Percentiles rank a stretch among this genome's conserved stretches.
phyloP scores from a whole-genome alignment of 1,140 invertebrate species.

The Myzus persicae region DNA sequence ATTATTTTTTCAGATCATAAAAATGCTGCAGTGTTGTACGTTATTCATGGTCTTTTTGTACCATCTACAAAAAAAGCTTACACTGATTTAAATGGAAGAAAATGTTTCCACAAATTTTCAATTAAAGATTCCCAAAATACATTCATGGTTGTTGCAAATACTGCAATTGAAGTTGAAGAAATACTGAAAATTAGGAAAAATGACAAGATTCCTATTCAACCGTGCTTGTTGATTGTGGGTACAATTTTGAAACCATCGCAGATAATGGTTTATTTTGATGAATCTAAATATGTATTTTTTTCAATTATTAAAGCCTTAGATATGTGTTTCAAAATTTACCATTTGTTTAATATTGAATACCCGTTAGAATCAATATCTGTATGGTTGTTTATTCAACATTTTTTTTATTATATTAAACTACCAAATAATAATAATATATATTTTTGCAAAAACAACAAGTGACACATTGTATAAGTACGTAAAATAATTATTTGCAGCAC shows the following conservation, averaged over 20 bases:
- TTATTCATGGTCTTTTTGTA: neutral
- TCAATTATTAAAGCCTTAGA: neutral
- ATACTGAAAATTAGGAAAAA: neutral
- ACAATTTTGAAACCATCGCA: neutral
- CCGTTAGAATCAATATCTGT: neutral
- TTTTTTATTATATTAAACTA: neutral
- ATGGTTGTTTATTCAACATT: neutral
- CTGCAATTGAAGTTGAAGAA: neutral
- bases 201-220: neutral
- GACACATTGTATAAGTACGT: too few species aligned
- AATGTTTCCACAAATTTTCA: neutral
- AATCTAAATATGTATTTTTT: too few species aligned
- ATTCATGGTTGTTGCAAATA: neutral
- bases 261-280: neutral
- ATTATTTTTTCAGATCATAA: neutral
- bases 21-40: neutral
- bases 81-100: neutral
- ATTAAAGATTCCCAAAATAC: neutral
- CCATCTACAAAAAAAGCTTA: neutral
- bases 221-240: neutral
- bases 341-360: neutral
- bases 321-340: slow-evolving; percentile 12
- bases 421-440: too few species aligned
- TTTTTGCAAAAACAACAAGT: too few species aligned
- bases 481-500: too few species aligned